Percentiles rank a stretch among this genome's conserved stretches.
These are phyloP conservation scores for Lepus europaeus DNA, from an alignment of 2,113 vertebrate species.

Conservation along the genomic window DNA sequence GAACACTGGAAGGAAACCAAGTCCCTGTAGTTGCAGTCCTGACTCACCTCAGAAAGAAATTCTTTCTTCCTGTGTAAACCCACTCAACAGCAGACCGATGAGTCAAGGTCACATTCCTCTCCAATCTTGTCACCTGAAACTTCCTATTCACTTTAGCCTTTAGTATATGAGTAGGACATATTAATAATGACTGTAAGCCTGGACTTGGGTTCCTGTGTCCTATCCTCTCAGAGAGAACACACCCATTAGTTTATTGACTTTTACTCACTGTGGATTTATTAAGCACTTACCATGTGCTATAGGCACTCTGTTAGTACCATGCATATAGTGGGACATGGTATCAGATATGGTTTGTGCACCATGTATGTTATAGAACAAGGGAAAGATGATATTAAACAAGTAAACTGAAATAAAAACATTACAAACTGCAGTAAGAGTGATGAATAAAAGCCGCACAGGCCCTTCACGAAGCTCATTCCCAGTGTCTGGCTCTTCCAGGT, in stretches of 20 bases:
- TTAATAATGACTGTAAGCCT: not conserved
- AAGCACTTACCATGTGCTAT: not conserved
- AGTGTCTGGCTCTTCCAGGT: not conserved
- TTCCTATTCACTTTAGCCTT: not conserved
- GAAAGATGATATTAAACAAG: not conserved
- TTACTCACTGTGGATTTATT: not conserved
- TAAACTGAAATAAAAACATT: not conserved
- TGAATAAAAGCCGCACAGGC: rapidly evolving
- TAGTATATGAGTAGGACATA: not conserved
- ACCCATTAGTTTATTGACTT: not conserved
- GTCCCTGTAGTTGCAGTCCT: not conserved
- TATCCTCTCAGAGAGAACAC: not conserved
- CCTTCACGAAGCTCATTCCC: rapidly evolving
- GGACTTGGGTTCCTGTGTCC: not conserved
- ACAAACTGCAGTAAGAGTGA: not conserved
- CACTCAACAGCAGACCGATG: not conserved
- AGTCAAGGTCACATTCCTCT: not conserved
- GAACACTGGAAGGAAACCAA: not conserved
- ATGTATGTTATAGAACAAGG: rapidly evolving
- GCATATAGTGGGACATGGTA: not conserved
- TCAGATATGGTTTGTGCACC: not conserved
- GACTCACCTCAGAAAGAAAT: not conserved
- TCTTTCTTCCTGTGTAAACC: not conserved
- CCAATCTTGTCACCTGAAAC: not conserved
- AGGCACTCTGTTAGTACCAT: not conserved